phyloP scores from a whole-genome alignment of 2,797 vertebrate species.

The Eupleurogrammus muticus region DNA sequence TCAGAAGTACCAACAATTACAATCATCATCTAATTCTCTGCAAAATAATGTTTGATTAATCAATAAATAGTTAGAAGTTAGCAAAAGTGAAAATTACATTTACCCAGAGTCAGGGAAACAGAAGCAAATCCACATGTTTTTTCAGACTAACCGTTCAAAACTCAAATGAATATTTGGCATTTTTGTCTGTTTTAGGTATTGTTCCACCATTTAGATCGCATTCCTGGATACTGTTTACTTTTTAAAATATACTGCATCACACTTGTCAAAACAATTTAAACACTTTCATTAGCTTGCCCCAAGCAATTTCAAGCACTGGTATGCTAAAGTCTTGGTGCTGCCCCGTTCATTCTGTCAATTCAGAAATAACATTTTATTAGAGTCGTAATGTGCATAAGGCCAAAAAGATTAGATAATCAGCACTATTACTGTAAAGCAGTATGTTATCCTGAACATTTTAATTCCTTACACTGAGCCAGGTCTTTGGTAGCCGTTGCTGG shows the following conservation, averaged over 20 bases:
- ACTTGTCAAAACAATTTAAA: too few relatives aligned
- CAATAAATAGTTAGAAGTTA: background rate
- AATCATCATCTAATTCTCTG: background rate
- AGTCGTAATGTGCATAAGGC: background rate
- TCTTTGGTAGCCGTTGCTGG: constrained; percentile 94
- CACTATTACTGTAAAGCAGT: background rate
- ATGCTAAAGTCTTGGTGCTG: too few relatives aligned
- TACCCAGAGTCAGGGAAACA: too few relatives aligned
- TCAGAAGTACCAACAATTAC: background rate
- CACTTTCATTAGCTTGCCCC: too few relatives aligned
- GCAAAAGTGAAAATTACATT: too few relatives aligned
- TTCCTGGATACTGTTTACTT: too few relatives aligned
- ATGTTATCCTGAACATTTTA: background rate
- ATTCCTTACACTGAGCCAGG: constrained; percentile 93
- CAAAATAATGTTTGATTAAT: background rate
- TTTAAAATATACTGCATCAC: too few relatives aligned
- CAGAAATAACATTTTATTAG: too few relatives aligned
- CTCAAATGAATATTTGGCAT: background rate
- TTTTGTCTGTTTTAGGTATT: too few relatives aligned
- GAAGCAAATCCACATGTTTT: background rate
- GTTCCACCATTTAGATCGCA: too few relatives aligned
- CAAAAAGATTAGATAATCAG: background rate
- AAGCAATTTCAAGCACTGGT: too few relatives aligned
- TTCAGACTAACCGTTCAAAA: background rate
- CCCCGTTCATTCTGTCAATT: too few relatives aligned